A percentile compares a stretch with the other conserved stretches of the same genome.
Evolutionary conservation across 2,888 invertebrate species (phyloP).

Genomic region (Ctenicera cuprea): DNA sequence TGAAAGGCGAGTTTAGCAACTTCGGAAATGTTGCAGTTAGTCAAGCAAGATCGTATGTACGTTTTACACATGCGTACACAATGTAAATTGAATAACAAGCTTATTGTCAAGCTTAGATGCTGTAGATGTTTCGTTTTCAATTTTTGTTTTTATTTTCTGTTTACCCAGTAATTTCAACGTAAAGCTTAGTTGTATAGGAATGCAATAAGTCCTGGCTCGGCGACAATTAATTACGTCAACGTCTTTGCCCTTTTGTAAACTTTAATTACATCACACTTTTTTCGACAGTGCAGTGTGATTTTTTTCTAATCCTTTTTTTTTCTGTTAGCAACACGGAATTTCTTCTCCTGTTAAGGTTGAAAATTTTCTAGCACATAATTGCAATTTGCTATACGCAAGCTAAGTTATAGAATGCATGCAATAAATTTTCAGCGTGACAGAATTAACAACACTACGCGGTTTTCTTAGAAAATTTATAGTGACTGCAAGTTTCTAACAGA

Average conservation of each 20-base stretch:
- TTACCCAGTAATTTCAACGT: slow-evolving; percentile 24
- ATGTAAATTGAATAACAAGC: neutral
- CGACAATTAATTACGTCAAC: slow-evolving; percentile 36
- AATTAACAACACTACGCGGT: slow-evolving; percentile 42
- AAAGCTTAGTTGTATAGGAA: slow-evolving; percentile 37
- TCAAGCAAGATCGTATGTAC: slow-evolving; percentile 2
- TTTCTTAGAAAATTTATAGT: slow-evolving; percentile 43
- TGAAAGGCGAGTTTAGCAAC: slow-evolving; percentile 24
- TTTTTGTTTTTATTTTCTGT: slow-evolving; percentile 26
- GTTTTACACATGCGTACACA: slow-evolving; percentile 12
- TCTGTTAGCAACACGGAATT: neutral
- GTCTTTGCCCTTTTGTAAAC: slow-evolving; percentile 11
- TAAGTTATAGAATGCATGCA: slow-evolving; percentile 30
- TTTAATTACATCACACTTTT: slow-evolving; percentile 15
- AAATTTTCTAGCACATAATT: slow-evolving; percentile 29
- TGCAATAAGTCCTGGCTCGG: slow-evolving; percentile 35
- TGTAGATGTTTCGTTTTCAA: neutral
- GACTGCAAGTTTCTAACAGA: slow-evolving; percentile 27
- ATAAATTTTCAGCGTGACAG: slow-evolving; percentile 38
- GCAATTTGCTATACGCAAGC: slow-evolving; percentile 32
- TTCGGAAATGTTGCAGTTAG: slow-evolving; percentile 20
- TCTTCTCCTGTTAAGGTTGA: slow-evolving; percentile 5
- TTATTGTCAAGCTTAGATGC: neutral
- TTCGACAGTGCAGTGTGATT: neutral
- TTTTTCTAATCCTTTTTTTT: neutral